These are phyloP conservation scores for Papilio dardanus DNA, from an alignment of 1,140 invertebrate genomes.

Conservation along the genomic window DNA sequence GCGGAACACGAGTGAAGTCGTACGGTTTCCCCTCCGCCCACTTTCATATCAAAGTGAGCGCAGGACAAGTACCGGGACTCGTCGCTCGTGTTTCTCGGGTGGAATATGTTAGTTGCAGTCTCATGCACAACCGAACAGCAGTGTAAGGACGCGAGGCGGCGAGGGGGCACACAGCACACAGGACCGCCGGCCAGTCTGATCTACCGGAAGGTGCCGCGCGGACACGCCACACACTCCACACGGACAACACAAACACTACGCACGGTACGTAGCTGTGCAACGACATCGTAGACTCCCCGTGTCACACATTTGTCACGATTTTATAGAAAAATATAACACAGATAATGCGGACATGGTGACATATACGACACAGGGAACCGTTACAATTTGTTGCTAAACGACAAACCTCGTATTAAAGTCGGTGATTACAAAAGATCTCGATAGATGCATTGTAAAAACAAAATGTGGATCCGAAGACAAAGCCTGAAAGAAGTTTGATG, in stretches of 20 bases:
- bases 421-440: constrained; percentile 6
- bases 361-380: constrained; percentile 5
- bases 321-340: not conserved
- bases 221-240: constrained; percentile 69
- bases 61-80: constrained; percentile 48
- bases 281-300: constrained; percentile 13
- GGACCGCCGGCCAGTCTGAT: constrained; percentile 79
- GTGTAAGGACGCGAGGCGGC: constrained; percentile 68
- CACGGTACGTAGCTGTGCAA: constrained; percentile 34
- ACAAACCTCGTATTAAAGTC: not conserved
- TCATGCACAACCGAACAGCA: constrained; percentile 58
- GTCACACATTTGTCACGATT: not conserved
- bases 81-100: constrained; percentile 39
- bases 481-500: constrained; percentile 21
- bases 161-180: constrained; percentile 75
- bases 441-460: constrained; percentile 8
- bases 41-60: constrained; percentile 49
- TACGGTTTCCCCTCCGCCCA: constrained; percentile 50
- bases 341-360: not conserved
- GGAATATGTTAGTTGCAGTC: constrained; percentile 23
- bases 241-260: constrained; percentile 61
- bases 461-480: constrained; percentile 12
- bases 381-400: not conserved
- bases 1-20: constrained; percentile 44
- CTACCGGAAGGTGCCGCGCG: constrained; percentile 56